Percentiles rank a stretch among this genome's conserved stretches.
phyloP scores from a whole-genome alignment of 2,888 invertebrate genomes.

The Gryllus longicercus region DNA sequence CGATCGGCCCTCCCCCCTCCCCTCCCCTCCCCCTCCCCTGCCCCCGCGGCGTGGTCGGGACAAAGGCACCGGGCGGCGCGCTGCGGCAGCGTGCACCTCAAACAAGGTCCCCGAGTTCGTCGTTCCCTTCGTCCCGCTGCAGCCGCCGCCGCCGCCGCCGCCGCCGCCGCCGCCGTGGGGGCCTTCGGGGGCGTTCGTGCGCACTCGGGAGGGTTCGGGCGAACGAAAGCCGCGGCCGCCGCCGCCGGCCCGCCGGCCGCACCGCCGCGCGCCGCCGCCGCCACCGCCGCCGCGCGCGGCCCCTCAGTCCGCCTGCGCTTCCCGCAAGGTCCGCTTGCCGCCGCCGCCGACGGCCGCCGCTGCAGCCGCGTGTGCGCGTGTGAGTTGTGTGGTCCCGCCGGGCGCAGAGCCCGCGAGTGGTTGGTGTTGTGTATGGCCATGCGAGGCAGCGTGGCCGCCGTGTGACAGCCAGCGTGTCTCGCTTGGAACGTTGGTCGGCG shows the following conservation, averaged over 20 bases:
- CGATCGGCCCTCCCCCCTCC: no score
- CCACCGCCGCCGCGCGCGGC: neutral
- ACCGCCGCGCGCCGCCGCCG: neutral
- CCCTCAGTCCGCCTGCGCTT: neutral
- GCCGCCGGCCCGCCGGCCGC: neutral
- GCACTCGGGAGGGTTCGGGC: neutral
- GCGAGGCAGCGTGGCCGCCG: neutral
- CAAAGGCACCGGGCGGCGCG: no score
- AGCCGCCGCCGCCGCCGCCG: no score
- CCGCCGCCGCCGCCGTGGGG: neutral
- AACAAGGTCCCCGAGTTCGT: no score
- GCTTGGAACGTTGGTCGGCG: neutral
- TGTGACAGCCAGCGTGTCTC: neutral
- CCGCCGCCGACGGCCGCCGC: neutral
- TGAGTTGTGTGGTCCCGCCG: neutral
- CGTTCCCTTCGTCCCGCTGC: no score
- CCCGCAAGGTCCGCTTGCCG: neutral
- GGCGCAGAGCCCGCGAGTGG: no score
- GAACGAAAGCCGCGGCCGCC: neutral
- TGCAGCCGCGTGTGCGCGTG: neutral
- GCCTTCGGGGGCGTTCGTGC: neutral
- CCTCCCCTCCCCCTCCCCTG: no score
- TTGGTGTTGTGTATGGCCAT: no score
- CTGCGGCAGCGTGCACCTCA: no score
- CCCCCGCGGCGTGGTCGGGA: neutral